Conservation (phyloP, 1,140 invertebrate species). For the Berghia stephanieae region DNA sequence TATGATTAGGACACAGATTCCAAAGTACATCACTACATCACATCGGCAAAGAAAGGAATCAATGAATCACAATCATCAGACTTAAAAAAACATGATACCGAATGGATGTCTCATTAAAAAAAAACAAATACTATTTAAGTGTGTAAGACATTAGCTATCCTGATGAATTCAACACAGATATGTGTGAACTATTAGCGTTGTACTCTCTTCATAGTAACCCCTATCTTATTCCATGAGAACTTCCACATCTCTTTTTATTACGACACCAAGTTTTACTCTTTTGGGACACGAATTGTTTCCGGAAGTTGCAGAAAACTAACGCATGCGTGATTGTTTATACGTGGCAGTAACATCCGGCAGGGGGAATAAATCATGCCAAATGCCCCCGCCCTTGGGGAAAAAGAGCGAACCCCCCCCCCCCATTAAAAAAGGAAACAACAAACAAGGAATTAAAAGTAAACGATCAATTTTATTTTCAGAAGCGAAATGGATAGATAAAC, state of each 20-base stretch:
- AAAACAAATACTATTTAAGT: conserved; percentile 12
- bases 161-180: background rate
- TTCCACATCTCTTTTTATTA: conserved; percentile 13
- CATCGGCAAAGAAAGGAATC: no score
- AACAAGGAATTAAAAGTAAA: background rate
- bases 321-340: conserved; percentile 38
- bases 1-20: no score
- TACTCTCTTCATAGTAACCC: background rate
- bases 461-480: background rate
- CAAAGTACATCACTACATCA: no score
- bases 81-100: no score
- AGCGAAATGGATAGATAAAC: no score
- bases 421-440: no score
- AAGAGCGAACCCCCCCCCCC: no score
- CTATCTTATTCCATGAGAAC: background rate
- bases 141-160: background rate
- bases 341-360: conserved; percentile 34
- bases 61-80: no score
- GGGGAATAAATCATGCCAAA: conserved; percentile 28
- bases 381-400: background rate
- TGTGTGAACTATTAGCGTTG: background rate
- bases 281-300: conserved; percentile 40
- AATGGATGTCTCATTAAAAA: no score
- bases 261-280: conserved; percentile 4
- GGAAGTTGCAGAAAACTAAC: conserved; percentile 33